phyloP scores from a whole-genome alignment of 2,797 vertebrate species.

The Manis pentadactyla region DNA sequence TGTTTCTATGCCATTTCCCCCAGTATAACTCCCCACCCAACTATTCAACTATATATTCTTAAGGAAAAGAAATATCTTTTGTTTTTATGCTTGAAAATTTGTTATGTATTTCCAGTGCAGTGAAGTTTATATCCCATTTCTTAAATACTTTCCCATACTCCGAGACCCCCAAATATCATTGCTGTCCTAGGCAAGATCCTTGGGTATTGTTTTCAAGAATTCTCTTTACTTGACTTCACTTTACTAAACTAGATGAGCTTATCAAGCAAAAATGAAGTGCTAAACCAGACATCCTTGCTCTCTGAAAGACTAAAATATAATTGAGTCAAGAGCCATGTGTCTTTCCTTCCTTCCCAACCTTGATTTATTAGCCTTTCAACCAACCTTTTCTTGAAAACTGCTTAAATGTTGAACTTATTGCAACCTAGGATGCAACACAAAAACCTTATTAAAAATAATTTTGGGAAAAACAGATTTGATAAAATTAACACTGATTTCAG shows the following conservation, averaged over 20 bases:
- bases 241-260: slow-evolving; percentile 6
- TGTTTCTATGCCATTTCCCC: not conserved
- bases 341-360: not conserved
- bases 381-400: slow-evolving; percentile 34
- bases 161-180: not conserved
- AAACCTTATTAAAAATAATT: slow-evolving; percentile 23
- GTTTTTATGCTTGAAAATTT: slow-evolving; percentile 44
- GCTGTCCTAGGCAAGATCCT: not conserved
- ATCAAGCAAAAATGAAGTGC: not conserved
- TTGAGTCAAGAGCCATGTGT: not conserved
- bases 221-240: slow-evolving; percentile 44
- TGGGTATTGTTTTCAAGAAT: not conserved
- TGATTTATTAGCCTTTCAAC: not conserved
- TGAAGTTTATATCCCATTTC: not conserved
- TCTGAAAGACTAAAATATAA: not conserved
- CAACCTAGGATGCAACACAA: not conserved
- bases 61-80: slow-evolving; percentile 53
- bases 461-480: not conserved
- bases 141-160: slow-evolving; percentile 49
- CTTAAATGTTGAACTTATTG: slow-evolving; percentile 26
- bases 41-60: slow-evolving; percentile 13
- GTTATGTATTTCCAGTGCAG: slow-evolving; percentile 11
- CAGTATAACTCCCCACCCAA: not conserved
- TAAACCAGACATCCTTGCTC: not conserved
- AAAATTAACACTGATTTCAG: slow-evolving; percentile 28